Evolutionary conservation across 2,113 vertebrate genomes (phyloP).

Genomic region (Epinephelus lanceolatus): DNA sequence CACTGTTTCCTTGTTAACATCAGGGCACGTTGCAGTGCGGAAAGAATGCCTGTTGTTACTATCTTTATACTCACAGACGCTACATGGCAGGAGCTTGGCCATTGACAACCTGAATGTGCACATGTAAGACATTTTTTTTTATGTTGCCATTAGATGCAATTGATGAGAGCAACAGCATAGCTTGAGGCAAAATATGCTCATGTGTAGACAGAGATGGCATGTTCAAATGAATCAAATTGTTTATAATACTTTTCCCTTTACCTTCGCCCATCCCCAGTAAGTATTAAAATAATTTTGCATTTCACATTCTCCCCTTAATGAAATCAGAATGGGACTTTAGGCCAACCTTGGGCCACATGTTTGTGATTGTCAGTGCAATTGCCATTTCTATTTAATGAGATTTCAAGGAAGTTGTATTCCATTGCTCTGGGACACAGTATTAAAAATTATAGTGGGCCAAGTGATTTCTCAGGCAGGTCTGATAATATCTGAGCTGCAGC

Average conservation of each 20-base stretch:
- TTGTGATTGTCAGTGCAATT: slow-evolving; percentile 18
- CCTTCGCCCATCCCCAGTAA: background rate
- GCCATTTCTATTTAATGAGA: slow-evolving; percentile 1
- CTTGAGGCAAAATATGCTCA: background rate
- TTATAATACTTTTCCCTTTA: background rate
- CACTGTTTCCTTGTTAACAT: slow-evolving; percentile 83
- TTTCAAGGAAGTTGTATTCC: slow-evolving; percentile 23
- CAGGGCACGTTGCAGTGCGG: slow-evolving; percentile 64
- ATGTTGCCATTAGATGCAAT: background rate
- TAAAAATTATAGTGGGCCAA: background rate
- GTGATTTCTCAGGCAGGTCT: slow-evolving; percentile 5
- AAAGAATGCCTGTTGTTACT: slow-evolving; percentile 86
- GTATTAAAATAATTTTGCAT: background rate
- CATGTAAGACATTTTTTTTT: slow-evolving; percentile 78
- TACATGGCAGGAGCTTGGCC: slow-evolving; percentile 81
- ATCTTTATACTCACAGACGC: slow-evolving; percentile 76
- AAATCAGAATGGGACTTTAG: background rate
- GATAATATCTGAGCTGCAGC: slow-evolving; percentile 12
- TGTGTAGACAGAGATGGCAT: background rate
- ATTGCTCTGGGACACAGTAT: slow-evolving; percentile 10
- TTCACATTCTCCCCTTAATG: background rate
- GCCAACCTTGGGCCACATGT: slow-evolving; percentile 10
- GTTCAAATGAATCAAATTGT: background rate
- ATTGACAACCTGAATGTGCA: slow-evolving; percentile 82
- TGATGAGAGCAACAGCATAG: background rate